Evolutionary conservation across 2,888 invertebrate genomes (phyloP).

Genomic region (Yponomeuta sedellus): DNA sequence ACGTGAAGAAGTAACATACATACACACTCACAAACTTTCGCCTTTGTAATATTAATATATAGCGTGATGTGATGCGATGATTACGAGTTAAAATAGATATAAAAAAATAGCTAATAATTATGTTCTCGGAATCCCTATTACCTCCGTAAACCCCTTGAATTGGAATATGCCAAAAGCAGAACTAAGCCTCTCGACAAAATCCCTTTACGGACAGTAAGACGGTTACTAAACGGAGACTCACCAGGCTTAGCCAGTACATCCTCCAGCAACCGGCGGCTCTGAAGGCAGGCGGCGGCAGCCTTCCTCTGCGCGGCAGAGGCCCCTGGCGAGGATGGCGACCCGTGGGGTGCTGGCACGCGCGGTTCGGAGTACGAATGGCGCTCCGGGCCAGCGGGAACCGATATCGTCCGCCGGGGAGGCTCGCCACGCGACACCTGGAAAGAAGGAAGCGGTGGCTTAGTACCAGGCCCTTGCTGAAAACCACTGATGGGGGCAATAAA

Average conservation of each 20-base stretch:
- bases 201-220: too few relatives aligned
- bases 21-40: too few relatives aligned
- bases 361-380: constrained; percentile 56
- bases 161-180: too few relatives aligned
- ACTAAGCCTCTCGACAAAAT: too few relatives aligned
- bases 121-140: too few relatives aligned
- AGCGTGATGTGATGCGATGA: too few relatives aligned
- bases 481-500: background rate
- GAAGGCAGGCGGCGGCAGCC: constrained; percentile 62
- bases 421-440: constrained; percentile 55
- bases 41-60: too few relatives aligned
- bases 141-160: too few relatives aligned
- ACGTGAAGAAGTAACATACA: too few relatives aligned
- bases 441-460: constrained; percentile 19
- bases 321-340: constrained; percentile 61
- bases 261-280: constrained; percentile 82
- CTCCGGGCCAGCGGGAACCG: constrained; percentile 49
- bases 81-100: too few relatives aligned
- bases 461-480: background rate
- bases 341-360: constrained; percentile 61
- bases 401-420: constrained; percentile 53
- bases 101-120: too few relatives aligned
- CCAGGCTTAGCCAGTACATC: constrained; percentile 78
- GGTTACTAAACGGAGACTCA: constrained; percentile 18
- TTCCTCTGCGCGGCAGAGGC: constrained; percentile 48